Percentiles rank a stretch among this genome's conserved stretches.
Evolutionary conservation across 2,797 vertebrate genomes (phyloP).

Genomic region (Rhynchotus rufescens): DNA sequence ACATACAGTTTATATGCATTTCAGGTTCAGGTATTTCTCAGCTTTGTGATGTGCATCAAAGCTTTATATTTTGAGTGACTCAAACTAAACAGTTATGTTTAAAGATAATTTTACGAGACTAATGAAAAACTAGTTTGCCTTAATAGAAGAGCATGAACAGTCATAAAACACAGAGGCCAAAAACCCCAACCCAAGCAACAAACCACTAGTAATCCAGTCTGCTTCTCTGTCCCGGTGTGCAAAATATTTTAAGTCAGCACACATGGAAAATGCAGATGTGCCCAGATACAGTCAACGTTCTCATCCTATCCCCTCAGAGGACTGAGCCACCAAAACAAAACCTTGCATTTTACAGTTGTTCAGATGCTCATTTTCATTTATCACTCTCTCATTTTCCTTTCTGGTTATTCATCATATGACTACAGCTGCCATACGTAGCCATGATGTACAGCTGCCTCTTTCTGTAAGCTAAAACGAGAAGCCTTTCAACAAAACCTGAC

Average conservation of each 20-base stretch:
- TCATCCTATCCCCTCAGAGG: not conserved
- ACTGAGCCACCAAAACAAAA: not conserved
- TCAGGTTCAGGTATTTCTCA: not conserved
- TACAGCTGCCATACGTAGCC: rapidly evolving
- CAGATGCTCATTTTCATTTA: not conserved
- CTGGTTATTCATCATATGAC: not conserved
- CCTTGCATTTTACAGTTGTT: too few relatives aligned
- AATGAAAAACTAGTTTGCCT: not conserved
- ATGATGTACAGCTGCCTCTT: too few relatives aligned
- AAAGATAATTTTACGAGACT: not conserved
- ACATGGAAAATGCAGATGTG: not conserved
- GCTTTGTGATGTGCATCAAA: not conserved
- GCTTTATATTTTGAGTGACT: not conserved
- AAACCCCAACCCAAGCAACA: not conserved
- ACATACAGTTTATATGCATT: too few relatives aligned
- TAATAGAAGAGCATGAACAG: rapidly evolving
- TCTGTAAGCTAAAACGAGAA: not conserved
- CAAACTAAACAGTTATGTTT: rapidly evolving
- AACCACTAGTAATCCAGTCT: not conserved
- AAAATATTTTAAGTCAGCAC: not conserved
- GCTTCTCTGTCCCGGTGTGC: rapidly evolving
- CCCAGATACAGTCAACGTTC: rapidly evolving
- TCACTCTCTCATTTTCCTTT: not conserved
- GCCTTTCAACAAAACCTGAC: not conserved
- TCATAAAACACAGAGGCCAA: not conserved